Evolutionary conservation across 53 echinoderm and acorn worm genomes (phyloP).

Genomic region (Pentamera pediparva): DNA sequence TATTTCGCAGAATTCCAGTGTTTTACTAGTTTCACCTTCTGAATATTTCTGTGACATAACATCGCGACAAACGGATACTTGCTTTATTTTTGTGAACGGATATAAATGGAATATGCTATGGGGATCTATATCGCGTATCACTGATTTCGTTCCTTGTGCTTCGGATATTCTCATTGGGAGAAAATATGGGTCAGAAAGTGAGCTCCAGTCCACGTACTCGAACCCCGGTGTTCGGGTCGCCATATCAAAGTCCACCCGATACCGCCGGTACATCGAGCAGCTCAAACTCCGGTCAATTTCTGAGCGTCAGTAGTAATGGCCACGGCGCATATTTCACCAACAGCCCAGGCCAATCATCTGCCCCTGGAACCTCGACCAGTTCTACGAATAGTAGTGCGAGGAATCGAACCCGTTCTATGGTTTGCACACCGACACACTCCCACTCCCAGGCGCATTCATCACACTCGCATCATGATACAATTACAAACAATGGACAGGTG

Average conservation of each 20-base stretch:
- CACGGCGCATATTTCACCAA: slow-evolving; percentile 37
- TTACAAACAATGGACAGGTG: slow-evolving; percentile 72
- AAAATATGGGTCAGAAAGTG: slow-evolving; percentile 89
- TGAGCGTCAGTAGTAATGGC: slow-evolving; percentile 35
- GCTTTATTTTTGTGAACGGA: no score
- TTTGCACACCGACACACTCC: slow-evolving; percentile 57
- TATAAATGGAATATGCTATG: no score
- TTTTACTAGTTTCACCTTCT: neutral
- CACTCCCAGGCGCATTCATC: no score
- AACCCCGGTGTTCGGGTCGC: slow-evolving; percentile 31
- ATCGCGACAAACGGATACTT: no score
- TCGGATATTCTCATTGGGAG: slow-evolving; percentile 3
- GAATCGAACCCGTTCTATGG: slow-evolving; percentile 42
- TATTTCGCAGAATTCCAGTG: no score
- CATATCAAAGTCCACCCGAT: slow-evolving; percentile 16
- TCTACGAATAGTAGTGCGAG: slow-evolving; percentile 37
- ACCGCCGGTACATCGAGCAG: slow-evolving; percentile 31
- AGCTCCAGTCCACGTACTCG: slow-evolving; percentile 78
- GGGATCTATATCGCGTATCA: no score
- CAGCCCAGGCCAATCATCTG: slow-evolving; percentile 34
- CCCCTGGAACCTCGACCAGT: slow-evolving; percentile 1
- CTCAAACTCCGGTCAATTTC: slow-evolving; percentile 21
- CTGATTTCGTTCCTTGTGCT: no score
- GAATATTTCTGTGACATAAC: neutral
- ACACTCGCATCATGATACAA: slow-evolving; percentile 58